Evolutionary conservation across 2,888 invertebrate species (phyloP).

Genomic region (Drosophila borborema): DNA sequence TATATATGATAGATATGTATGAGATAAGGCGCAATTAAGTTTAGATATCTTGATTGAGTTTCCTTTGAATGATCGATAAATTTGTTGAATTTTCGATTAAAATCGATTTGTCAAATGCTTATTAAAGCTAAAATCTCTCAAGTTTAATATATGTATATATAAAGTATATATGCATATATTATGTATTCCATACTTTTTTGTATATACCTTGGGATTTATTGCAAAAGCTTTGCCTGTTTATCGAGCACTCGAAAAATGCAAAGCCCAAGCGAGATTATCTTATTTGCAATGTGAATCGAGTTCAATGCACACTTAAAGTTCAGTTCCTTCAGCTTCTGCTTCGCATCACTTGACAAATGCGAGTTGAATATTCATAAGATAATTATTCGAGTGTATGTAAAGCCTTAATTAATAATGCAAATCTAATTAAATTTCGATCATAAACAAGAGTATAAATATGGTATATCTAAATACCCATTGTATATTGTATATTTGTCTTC

Average conservation of each 20-base stretch:
- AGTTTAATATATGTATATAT: no score
- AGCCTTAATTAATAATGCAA: constrained; percentile 3
- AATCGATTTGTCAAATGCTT: neutral
- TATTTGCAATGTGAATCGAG: neutral
- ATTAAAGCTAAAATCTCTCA: no score
- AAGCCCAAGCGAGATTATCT: neutral
- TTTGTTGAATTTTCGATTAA: neutral
- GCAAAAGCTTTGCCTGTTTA: neutral
- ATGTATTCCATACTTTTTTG: no score
- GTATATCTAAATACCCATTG: no score
- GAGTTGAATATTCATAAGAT: constrained; percentile 2
- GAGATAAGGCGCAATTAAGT: no score
- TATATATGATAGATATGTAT: no score
- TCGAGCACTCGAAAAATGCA: neutral
- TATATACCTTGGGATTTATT: neutral
- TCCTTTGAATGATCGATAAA: neutral
- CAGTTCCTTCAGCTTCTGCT: neutral
- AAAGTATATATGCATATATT: no score
- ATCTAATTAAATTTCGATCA: neutral
- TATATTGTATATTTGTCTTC: neutral
- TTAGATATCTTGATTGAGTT: neutral
- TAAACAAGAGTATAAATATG: neutral
- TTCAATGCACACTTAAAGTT: constrained; percentile 2
- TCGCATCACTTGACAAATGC: neutral
- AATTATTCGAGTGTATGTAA: neutral